phyloP scores from a whole-genome alignment of 2,113 vertebrate genomes.

The Urocitellus parryii region DNA sequence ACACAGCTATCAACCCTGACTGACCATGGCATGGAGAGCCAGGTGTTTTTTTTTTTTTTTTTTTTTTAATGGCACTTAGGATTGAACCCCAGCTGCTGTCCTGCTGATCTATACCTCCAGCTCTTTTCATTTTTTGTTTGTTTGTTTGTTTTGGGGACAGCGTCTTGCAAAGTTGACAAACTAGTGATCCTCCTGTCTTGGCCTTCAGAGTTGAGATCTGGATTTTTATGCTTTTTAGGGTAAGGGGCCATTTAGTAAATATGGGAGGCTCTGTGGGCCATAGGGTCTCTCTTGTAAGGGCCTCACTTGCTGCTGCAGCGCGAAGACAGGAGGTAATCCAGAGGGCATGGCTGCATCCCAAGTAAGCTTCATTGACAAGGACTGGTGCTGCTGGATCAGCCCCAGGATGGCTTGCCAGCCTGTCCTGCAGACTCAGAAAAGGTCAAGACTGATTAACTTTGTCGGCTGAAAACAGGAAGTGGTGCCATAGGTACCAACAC shows the following conservation, averaged over 20 bases:
- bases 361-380: slow-evolving; percentile 6
- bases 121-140: no score
- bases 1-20: not conserved
- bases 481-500: accelerated
- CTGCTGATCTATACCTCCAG: no score
- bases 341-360: not conserved
- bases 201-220: not conserved
- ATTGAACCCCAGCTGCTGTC: no score
- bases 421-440: not conserved
- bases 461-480: not conserved
- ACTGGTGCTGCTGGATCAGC: not conserved
- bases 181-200: no score
- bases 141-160: no score
- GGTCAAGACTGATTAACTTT: not conserved
- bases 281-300: not conserved
- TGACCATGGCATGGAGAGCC: not conserved
- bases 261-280: not conserved
- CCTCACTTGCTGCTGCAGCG: not conserved
- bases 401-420: not conserved
- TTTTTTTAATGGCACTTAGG: no score
- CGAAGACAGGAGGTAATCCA: not conserved
- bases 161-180: no score
- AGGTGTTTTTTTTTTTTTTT: not conserved
- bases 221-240: not conserved
- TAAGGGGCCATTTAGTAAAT: not conserved